These are phyloP conservation scores for Hoplodrina blanda DNA, from an alignment of 2,888 invertebrate genomes.

Conservation along the genomic window DNA sequence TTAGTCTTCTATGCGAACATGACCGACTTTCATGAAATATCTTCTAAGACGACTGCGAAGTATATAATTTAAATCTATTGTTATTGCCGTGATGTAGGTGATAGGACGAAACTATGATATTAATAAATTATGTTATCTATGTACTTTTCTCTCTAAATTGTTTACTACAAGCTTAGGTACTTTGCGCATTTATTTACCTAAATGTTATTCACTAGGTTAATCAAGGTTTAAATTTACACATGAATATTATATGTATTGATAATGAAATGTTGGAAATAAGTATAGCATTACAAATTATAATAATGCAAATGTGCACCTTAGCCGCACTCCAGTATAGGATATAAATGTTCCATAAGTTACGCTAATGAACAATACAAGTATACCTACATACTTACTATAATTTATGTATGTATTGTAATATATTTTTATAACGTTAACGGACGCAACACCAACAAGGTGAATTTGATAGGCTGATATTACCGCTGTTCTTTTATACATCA, in stretches of 20 bases:
- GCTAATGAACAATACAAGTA: conserved; percentile 15
- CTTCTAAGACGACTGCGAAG: too few relatives aligned
- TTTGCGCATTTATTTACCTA: conserved; percentile 47
- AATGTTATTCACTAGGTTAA: conserved; percentile 52
- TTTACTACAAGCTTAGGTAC: conserved; percentile 33
- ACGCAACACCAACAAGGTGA: conserved; percentile 32
- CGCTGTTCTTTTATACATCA: conserved; percentile 5
- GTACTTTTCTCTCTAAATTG: conserved; percentile 48
- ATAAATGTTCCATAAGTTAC: conserved; percentile 21
- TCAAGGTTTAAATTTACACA: conserved; percentile 35
- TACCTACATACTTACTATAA: conserved; percentile 17
- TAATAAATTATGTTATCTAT: conserved; percentile 39
- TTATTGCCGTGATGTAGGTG: conserved; percentile 15
- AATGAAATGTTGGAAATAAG: conserved; percentile 56
- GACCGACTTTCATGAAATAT: neutral
- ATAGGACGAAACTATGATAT: conserved; percentile 27
- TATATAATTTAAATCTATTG: neutral
- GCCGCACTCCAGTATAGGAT: conserved; percentile 32
- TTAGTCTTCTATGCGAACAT: neutral
- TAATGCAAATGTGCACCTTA: conserved; percentile 33
- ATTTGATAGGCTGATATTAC: conserved; percentile 27
- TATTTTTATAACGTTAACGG: conserved; percentile 50
- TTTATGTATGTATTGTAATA: conserved; percentile 39
- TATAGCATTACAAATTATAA: conserved; percentile 27
- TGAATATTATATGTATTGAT: conserved; percentile 43